Evolutionary conservation across 2,888 invertebrate species (phyloP), one percentile per base, ranked within the genome.

Genomic region (Pristionchus arcanus): DNA sequence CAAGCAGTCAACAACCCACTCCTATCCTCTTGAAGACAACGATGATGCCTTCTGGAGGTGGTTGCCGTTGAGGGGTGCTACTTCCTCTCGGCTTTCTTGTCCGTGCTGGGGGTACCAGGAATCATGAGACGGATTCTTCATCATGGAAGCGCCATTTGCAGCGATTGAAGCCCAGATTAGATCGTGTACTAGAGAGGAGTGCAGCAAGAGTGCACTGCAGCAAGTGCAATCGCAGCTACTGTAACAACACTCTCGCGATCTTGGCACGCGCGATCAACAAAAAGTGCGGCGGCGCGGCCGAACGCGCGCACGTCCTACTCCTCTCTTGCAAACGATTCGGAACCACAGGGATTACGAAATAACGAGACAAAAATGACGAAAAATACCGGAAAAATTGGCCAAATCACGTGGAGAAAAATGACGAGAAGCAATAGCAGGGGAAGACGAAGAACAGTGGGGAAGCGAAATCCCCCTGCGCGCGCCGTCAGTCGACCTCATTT

Each of bases 401-500:
- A 63, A 63, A 63, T 59, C 59, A 59, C 19, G 25, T 59, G 59
- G 59, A 63, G 63, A 63, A 63, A 25, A 4, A n/a, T n/a, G 63
- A 49, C 49, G 49, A 42, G 37, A 34, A 31, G 37, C 81, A 53
- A 49, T 15, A 31, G 11, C 7, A 9, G 49, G 28, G 16, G 53
- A 2, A 83, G 53, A 53, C 3, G 53, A 25, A 53, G 83, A 53
- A 34, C 31, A 49, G n/a, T n/a, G 55, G 49, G 37, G 37, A n/a
- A 83, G 42, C 42, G 42, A 74, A 74, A 74, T 74, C 74, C 74
- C 21, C 71, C 34, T 16, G 68, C 37, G 74, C 16, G 37, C 37
- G n/a, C n/a, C n/a, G n/a, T n/a, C 16, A 74, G 34, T 81, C 81
- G 81, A 81, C 81, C 81, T 53, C 81, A 81, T 81, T 81, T 81